These are phyloP conservation scores for Epizoanthus rinbou DNA, from an alignment of 92 coral and sea anemone species.

Conservation along the genomic window DNA sequence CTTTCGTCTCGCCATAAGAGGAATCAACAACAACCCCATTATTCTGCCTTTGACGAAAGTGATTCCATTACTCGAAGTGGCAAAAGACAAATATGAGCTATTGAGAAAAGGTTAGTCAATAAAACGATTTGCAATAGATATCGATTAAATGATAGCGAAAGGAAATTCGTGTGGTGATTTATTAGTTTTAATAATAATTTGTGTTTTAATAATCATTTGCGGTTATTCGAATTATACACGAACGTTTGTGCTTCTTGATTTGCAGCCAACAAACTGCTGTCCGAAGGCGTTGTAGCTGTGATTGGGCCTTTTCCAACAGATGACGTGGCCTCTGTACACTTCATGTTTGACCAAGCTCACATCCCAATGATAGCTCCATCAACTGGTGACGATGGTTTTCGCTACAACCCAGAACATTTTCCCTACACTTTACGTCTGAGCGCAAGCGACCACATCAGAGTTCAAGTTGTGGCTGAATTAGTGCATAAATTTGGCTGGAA, in stretches of 20 bases:
- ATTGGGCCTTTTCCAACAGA: conserved; percentile 9
- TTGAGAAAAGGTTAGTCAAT: not conserved
- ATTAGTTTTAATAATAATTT: too few species aligned
- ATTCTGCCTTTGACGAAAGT: not conserved
- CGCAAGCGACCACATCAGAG: not conserved
- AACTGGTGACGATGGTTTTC: not conserved
- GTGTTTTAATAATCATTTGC: too few species aligned
- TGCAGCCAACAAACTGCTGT: conserved; percentile 9
- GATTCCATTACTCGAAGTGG: conserved; percentile 6
- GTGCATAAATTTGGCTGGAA: conserved; percentile 12
- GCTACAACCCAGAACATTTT: not conserved
- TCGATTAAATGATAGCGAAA: not conserved
- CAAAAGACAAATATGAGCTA: not conserved
- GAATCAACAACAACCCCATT: not conserved
- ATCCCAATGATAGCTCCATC: conserved; percentile 3
- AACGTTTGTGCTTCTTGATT: not conserved
- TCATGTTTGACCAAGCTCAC: not conserved
- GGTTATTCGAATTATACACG: not conserved
- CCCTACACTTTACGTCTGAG: conserved; percentile 6
- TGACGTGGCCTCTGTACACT: not conserved
- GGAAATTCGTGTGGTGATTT: too few species aligned
- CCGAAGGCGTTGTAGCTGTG: not conserved
- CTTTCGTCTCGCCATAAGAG: not conserved
- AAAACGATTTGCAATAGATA: not conserved
- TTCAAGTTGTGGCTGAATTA: not conserved